Evolutionary conservation across 1,140 invertebrate genomes (phyloP).

Genomic region (Ceratosolen solmsi): DNA sequence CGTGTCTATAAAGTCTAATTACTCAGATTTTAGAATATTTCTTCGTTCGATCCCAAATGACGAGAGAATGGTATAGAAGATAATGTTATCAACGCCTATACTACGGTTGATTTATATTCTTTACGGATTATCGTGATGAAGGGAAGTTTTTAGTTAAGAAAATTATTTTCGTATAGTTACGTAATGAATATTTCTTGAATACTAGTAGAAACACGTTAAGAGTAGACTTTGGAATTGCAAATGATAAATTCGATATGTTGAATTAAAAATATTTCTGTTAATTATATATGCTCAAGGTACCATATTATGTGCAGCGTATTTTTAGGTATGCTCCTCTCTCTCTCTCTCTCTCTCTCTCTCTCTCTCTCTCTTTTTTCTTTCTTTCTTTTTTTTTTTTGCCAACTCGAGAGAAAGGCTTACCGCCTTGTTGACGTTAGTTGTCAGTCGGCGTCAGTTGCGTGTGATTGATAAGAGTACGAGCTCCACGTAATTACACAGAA

Average conservation of each 20-base stretch:
- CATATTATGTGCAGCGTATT: not conserved
- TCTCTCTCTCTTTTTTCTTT: too few species aligned
- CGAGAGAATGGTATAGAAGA: too few species aligned
- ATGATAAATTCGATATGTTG: not conserved
- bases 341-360: not conserved
- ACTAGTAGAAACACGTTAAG: too few species aligned
- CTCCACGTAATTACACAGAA: not conserved
- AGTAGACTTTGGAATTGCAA: constrained; percentile 28
- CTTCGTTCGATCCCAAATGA: too few species aligned
- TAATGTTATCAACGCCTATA: too few species aligned
- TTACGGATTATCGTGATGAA: too few species aligned
- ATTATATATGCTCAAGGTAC: not conserved
- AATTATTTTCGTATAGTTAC: too few species aligned
- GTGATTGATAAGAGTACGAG: constrained; percentile 31
- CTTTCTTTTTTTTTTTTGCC: not conserved
- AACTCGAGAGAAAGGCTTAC: not conserved
- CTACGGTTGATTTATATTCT: too few species aligned
- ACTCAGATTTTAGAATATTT: too few species aligned
- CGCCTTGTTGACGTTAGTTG: not conserved
- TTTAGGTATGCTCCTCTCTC: not conserved
- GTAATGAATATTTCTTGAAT: too few species aligned
- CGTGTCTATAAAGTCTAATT: too few species aligned
- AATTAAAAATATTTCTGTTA: constrained; percentile 1
- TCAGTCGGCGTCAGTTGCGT: not conserved
- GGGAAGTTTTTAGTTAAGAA: too few species aligned